Conservation (phyloP, 2,113 vertebrate species). For the Nothobranchius furzeri region DNA sequence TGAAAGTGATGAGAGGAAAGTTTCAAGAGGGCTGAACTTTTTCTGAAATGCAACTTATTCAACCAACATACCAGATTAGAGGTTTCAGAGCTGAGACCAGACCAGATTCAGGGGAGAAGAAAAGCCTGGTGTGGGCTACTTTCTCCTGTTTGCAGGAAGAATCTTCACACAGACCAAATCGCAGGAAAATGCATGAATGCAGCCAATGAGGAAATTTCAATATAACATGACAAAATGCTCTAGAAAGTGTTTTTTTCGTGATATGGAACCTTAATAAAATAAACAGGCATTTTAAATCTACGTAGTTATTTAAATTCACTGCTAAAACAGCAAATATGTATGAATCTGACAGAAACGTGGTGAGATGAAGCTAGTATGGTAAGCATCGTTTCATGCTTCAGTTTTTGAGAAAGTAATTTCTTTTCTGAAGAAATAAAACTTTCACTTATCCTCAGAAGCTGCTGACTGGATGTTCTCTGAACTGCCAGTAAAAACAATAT, state of each 20-base stretch:
- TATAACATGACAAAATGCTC: too few relatives aligned
- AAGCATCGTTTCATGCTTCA: too few relatives aligned
- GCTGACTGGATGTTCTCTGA: neutral
- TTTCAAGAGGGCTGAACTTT: conserved; percentile 6
- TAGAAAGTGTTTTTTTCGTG: too few relatives aligned
- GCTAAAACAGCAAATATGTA: neutral
- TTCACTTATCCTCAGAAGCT: neutral
- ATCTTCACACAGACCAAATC: too few relatives aligned
- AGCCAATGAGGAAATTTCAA: too few relatives aligned
- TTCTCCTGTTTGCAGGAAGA: too few relatives aligned
- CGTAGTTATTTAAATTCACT: neutral
- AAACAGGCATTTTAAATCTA: neutral
- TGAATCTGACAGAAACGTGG: too few relatives aligned
- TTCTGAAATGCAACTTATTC: neutral
- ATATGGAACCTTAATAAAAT: neutral
- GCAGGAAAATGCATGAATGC: too few relatives aligned
- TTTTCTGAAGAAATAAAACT: neutral
- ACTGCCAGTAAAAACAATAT: neutral
- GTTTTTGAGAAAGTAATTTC: neutral
- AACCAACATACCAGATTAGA: neutral
- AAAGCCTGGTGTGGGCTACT: too few relatives aligned
- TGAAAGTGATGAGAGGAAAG: neutral
- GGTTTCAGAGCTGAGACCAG: too few relatives aligned
- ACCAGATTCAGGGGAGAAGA: too few relatives aligned
- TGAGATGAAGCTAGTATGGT: too few relatives aligned